Base-by-base conservation (phyloP, 2,888 invertebrate genomes). In the Pristionchus exspectatus region DNA sequence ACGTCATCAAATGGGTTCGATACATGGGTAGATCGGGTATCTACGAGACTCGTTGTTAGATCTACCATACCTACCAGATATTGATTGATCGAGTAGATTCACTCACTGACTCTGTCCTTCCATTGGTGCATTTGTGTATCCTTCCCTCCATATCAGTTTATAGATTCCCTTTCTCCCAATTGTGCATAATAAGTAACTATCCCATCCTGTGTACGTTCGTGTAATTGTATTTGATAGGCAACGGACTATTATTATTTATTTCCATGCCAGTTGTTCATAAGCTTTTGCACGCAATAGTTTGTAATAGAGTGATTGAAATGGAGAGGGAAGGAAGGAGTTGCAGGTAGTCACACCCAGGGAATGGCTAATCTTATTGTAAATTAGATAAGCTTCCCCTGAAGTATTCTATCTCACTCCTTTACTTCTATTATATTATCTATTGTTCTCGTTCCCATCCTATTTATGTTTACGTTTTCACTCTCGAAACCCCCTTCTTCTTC, bases 1-100 rank as follows among this genome's bases (percentile, higher is more conserved):
- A 99, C 96, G 99, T 99, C 92, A 98, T 99, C 95, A 99, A 99
- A 97, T 99, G 99, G 99, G 99, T 99, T 92, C 97, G 99, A 54
- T 99, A 99, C 96, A 99, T 99, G 95, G 99, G 99, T 69, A 97
- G 98, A 95, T 98, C 98, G 95, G 99, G 99, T 90, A 97, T 99
- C 77, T 99, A 99, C 95, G 99, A 99, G 96, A 99, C 99, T 69
- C 96, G 99, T 96, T 99, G 99, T 96, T 99, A 85, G 38, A 59
- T 33, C 12, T 50, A 10, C 44, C 44, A 21, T 38, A 38, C 24
- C 21, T 77, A 33, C 30, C 30, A 16, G 12, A 21, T 30, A 69
- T 69, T 21, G 74, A 33, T 38, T 74, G 7, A 74, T 44, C 38
- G 33, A 38, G 7, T 74, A 63, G 63, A 63, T n/a, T 63, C 7